phyloP scores from a whole-genome alignment of 2,888 invertebrate genomes.

The Drosophila melanosoma region DNA sequence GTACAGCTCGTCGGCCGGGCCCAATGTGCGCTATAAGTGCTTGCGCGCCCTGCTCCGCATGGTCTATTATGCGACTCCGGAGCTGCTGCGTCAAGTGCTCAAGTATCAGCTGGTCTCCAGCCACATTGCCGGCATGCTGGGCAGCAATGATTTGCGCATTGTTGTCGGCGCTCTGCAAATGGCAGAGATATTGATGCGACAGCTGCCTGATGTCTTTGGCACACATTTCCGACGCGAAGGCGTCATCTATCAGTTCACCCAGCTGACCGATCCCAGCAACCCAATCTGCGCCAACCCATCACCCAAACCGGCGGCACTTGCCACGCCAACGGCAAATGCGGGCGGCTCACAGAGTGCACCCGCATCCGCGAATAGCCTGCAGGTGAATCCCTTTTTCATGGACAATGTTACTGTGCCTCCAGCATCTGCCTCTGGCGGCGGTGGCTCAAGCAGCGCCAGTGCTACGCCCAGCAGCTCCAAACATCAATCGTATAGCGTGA shows the following conservation, averaged over 20 bases:
- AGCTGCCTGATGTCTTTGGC: slow-evolving; percentile 97
- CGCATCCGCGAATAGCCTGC: slow-evolving; percentile 82
- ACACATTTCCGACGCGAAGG: slow-evolving; percentile 98
- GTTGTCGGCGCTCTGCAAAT: slow-evolving; percentile 98
- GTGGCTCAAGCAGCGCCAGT: slow-evolving; percentile 67
- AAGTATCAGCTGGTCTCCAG: slow-evolving; percentile 93
- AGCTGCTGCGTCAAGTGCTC: slow-evolving; percentile 91
- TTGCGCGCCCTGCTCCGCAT: slow-evolving; percentile 97
- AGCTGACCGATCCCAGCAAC: slow-evolving; percentile 89
- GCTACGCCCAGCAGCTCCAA: slow-evolving; percentile 82
- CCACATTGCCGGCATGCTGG: slow-evolving; percentile 99
- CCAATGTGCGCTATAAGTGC: slow-evolving; percentile 98
- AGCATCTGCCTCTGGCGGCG: slow-evolving; percentile 3
- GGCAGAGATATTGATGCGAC: slow-evolving; percentile 98
- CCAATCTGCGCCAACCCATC: slow-evolving; percentile 86
- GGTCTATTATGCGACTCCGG: slow-evolving; percentile 96
- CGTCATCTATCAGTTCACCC: slow-evolving; percentile 94
- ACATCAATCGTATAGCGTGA: slow-evolving; percentile 82
- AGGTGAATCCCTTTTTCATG: slow-evolving; percentile 83
- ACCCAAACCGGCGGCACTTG: slow-evolving; percentile 85
- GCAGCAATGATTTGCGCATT: slow-evolving; percentile 97
- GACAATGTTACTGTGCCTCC: slow-evolving; percentile 60
- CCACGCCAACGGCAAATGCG: slow-evolving; percentile 63
- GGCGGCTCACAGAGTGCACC: slow-evolving; percentile 82
- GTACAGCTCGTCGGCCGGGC: slow-evolving; percentile 98